A percentile compares a stretch with the other conserved stretches of the same genome.
These are phyloP conservation scores for Caenorhabditis doughertyi DNA, from an alignment of 2,888 invertebrate genomes.

Conservation along the genomic window DNA sequence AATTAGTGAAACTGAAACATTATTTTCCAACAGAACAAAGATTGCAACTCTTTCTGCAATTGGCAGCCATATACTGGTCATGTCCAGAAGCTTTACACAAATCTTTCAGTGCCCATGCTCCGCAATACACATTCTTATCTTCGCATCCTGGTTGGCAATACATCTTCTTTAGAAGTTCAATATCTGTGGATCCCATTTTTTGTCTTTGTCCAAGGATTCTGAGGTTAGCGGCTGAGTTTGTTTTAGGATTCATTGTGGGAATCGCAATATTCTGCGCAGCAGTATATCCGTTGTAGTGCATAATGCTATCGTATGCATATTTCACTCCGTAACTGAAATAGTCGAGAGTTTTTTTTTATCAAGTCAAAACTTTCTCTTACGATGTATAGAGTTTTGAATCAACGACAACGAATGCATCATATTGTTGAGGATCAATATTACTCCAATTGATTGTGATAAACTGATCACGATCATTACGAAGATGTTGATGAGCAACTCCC, in stretches of 20 bases:
- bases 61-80: conserved; percentile 74
- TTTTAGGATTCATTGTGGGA: conserved; percentile 79
- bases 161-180: conserved; percentile 79
- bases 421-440: conserved; percentile 81
- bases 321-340: conserved; percentile 75
- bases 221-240: conserved; percentile 67
- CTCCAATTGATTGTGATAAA: conserved; percentile 77
- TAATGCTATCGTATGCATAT: conserved; percentile 79
- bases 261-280: conserved; percentile 73
- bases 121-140: conserved; percentile 81
- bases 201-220: conserved; percentile 77
- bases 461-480: conserved; percentile 79
- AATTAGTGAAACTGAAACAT: background rate
- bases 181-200: conserved; percentile 74
- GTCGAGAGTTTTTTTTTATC: background rate
- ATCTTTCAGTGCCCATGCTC: conserved; percentile 78
- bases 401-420: conserved; percentile 80
- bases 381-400: conserved; percentile 79
- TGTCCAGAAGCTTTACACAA: conserved; percentile 73
- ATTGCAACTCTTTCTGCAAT: conserved; percentile 80
- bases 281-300: conserved; percentile 80
- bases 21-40: conserved; percentile 65
- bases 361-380: conserved; percentile 41
- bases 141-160: conserved; percentile 78
- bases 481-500: conserved; percentile 80